Base-by-base conservation (phyloP, 2,113 vertebrate genomes). In the Poicephalus meyeri region DNA sequence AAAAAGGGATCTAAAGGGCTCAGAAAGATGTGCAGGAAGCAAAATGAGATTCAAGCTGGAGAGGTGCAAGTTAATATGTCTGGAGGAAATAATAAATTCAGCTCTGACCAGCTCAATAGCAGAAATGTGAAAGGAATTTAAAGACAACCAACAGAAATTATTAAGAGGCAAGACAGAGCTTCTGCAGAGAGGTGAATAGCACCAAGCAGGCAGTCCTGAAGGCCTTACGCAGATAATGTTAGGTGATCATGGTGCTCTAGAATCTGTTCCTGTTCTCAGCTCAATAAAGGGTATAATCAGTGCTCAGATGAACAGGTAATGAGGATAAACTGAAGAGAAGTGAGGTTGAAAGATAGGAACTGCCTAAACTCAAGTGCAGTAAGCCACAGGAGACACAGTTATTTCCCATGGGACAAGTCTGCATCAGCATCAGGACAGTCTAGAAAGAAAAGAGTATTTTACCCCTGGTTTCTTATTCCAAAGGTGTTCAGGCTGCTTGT, bases 1-100 rank as follows among this genome's bases (percentile, higher is more conserved):
- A 86, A 90, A 94, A 94, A 88, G 55, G 82, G 82, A 92, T 95
- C 85, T 93, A 83, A 95, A 93, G 86, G 94, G 86, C 93, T 95
- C 90, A 91, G 88, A 86, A 91, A 64, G 91, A 53, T 0, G 6
- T 74, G 80, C 90, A 83, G 79, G 50, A 73, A 84, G 72, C 55
- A 95, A 96, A 97, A 96, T 95, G 79, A 94, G 82, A 88, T 93
- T 96, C 81, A 77, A 23, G 29, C 63, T 80, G 76, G 60, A 93
- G 68, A 93, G 83, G 42, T 93, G 82, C 81, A 80, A 80, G 80
- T 74, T 92, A 73, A 95, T 90, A 41, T 90, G 64, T 58, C 60
- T 94, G 93, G 55, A 64, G 55, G 86, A 96, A 96, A 83, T 91
- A 81, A 86, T 80, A 80, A 77, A 93, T 91, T 96, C 76, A 29